Percentiles rank a stretch among this genome's conserved stretches.
These are phyloP conservation scores for Andrena bucephala DNA, from an alignment of 2,888 invertebrate species.

Conservation along the genomic window DNA sequence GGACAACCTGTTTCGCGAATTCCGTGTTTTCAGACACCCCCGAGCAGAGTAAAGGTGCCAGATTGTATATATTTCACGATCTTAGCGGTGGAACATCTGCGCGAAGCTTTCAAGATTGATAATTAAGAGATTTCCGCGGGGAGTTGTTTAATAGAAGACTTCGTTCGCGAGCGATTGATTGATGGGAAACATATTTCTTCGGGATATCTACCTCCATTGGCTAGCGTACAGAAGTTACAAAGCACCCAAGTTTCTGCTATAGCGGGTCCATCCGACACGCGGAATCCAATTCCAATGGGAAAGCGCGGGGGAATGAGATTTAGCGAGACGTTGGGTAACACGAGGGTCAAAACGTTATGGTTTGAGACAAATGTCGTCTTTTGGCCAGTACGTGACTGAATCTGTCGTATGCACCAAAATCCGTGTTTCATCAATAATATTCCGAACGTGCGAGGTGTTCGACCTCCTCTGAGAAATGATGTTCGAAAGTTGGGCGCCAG, in stretches of 20 bases:
- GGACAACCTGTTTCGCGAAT: background rate
- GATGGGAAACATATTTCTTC: too few relatives aligned
- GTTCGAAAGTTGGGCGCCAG: conserved; percentile 9
- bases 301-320: conserved; percentile 44
- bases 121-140: background rate
- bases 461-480: conserved; percentile 14
- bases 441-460: conserved; percentile 12
- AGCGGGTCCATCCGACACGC: conserved; percentile 24
- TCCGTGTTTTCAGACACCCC: background rate
- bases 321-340: conserved; percentile 12
- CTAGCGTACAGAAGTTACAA: background rate
- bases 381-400: conserved; percentile 11
- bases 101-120: too few relatives aligned
- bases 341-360: background rate
- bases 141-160: background rate
- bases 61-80: background rate
- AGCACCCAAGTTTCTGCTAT: conserved; percentile 14
- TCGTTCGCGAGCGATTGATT: background rate
- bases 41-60: background rate
- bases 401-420: background rate
- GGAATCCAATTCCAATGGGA: conserved; percentile 64
- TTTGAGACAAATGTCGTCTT: conserved; percentile 49
- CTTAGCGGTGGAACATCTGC: too few relatives aligned
- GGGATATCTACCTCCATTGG: too few relatives aligned
- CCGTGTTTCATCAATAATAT: conserved; percentile 16